Percentiles rank a stretch among this genome's conserved stretches.
Evolutionary conservation across 1,140 invertebrate genomes (phyloP).

Genomic region (Lordiphosa collinella): DNA sequence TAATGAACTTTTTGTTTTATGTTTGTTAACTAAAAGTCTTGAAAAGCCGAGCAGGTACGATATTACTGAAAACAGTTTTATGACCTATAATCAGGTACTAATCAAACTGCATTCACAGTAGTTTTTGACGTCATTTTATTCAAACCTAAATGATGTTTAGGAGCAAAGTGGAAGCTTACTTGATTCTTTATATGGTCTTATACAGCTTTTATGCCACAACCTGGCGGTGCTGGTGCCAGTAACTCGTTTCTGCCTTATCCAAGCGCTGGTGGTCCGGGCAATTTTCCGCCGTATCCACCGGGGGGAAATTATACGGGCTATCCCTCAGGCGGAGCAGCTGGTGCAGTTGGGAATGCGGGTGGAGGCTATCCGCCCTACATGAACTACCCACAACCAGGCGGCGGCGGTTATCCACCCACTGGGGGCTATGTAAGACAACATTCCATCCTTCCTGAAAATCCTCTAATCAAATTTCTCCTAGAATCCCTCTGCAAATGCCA

Average conservation of each 20-base stretch:
- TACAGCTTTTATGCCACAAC: conserved; percentile 59
- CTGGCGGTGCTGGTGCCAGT: conserved; percentile 37
- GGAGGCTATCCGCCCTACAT: conserved; percentile 80
- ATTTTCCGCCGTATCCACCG: conserved; percentile 69
- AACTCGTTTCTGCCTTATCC: conserved; percentile 64
- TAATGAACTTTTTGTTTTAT: no score
- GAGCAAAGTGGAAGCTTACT: no score
- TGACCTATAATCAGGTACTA: no score
- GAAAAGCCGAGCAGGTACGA: no score
- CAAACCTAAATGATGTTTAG: no score
- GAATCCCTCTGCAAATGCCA: conserved; percentile 59
- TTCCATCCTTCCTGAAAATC: no score
- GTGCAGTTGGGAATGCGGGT: conserved; percentile 19
- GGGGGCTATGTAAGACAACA: conserved; percentile 58
- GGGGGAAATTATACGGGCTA: conserved; percentile 61
- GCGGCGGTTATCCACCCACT: conserved; percentile 77
- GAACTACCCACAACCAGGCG: conserved; percentile 79
- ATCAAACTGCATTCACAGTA: no score
- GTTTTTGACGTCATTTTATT: no score
- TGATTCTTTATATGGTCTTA: no score
- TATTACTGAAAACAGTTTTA: no score
- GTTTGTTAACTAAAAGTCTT: no score
- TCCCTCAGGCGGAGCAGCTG: conserved; percentile 30
- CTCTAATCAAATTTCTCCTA: no score
- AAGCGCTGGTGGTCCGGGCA: conserved; percentile 34